A percentile compares a stretch with the other conserved stretches of the same genome.
Evolutionary conservation across 2,888 invertebrate genomes (phyloP).

Genomic region (Druceiella hillmani): DNA sequence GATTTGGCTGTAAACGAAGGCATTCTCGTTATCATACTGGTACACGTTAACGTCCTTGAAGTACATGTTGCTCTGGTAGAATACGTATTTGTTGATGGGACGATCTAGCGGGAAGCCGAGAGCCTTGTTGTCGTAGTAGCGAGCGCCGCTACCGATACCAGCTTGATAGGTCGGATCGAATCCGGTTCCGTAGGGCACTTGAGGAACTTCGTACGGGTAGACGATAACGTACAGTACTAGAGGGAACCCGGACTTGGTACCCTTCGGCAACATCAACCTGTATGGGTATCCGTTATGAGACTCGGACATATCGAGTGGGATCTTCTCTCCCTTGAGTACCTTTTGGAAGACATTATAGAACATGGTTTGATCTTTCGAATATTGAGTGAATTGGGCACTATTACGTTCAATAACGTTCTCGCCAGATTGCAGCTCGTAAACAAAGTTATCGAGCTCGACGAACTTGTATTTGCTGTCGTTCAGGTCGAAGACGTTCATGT

Average conservation of each 20-base stretch:
- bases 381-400: constrained; percentile 57
- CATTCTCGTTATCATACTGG: constrained; percentile 39
- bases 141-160: constrained; percentile 31
- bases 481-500: constrained; percentile 45
- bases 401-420: constrained; percentile 59
- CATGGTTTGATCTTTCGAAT: constrained; percentile 49
- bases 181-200: constrained; percentile 32
- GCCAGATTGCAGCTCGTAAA: constrained; percentile 54
- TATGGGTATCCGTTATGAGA: constrained; percentile 58
- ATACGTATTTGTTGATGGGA: constrained; percentile 39
- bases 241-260: constrained; percentile 60
- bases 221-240: constrained; percentile 60
- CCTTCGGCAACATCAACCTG: constrained; percentile 66
- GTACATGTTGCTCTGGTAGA: constrained; percentile 54
- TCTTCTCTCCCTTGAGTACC: constrained; percentile 47
- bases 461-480: constrained; percentile 55
- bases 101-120: constrained; percentile 57
- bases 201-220: constrained; percentile 45
- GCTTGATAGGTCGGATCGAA: constrained; percentile 34
- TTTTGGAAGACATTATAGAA: constrained; percentile 49
- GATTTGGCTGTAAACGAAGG: constrained; percentile 32
- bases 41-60: constrained; percentile 53
- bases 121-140: constrained; percentile 43
- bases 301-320: constrained; percentile 49
- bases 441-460: constrained; percentile 56